phyloP scores from a whole-genome alignment of 2,797 vertebrate genomes.

The Parotocinclus haroldoi region DNA sequence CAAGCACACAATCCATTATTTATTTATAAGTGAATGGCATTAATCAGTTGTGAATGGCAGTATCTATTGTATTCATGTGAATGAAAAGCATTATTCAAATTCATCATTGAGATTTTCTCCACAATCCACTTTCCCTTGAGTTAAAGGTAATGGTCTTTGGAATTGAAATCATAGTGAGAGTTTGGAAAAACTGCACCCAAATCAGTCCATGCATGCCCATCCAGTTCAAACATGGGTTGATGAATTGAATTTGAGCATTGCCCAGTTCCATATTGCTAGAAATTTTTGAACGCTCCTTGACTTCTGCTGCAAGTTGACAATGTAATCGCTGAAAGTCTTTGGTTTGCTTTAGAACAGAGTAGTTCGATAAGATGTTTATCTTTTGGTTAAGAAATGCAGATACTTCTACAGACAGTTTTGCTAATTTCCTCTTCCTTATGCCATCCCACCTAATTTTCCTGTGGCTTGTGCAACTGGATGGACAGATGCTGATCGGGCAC shows the following conservation, averaged over 20 bases:
- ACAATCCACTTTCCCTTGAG: conserved; percentile 30
- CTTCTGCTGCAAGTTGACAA: conserved; percentile 98
- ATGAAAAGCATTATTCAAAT: conserved; percentile 42
- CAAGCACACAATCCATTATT: conserved; percentile 67
- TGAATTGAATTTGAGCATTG: conserved; percentile 52
- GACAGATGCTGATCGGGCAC: conserved; percentile 99
- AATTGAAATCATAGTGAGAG: conserved; percentile 22
- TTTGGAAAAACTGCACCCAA: conserved; percentile 38
- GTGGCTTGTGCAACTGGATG: conserved; percentile 67
- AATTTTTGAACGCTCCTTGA: conserved; percentile 71
- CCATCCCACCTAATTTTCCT: conserved; percentile 34
- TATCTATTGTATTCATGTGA: conserved; percentile 83
- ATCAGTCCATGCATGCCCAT: conserved; percentile 67
- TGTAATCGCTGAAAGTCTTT: conserved; percentile 86
- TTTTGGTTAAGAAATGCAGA: conserved; percentile 56
- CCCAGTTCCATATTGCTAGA: conserved; percentile 58
- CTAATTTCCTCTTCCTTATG: conserved; percentile 62
- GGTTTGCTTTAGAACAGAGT: conserved; percentile 75
- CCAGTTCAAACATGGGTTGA: conserved; percentile 51
- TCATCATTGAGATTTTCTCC: conserved; percentile 37
- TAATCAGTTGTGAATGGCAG: conserved; percentile 85
- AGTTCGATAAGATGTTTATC: conserved; percentile 58
- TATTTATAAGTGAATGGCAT: conserved; percentile 66
- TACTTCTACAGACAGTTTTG: conserved; percentile 49
- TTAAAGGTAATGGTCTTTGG: conserved; percentile 26